Conservation (phyloP, 2,113 vertebrate species). For the Gavia stellata region DNA sequence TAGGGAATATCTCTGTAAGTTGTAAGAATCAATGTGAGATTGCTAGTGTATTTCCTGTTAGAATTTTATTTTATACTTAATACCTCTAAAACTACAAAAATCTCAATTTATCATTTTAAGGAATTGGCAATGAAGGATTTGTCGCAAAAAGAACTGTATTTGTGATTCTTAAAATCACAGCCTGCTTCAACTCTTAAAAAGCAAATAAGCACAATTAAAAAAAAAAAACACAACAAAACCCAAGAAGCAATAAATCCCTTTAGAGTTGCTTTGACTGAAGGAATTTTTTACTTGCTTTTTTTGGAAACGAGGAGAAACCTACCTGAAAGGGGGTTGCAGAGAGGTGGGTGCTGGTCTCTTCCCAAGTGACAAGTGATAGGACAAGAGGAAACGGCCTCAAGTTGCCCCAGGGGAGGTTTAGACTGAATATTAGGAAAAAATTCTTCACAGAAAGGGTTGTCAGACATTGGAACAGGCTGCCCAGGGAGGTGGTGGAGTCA, state of each 20-base stretch:
- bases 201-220: background rate
- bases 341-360: too few relatives aligned
- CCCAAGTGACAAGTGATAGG: too few relatives aligned
- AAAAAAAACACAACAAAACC: background rate
- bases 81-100: background rate
- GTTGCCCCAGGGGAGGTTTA: too few relatives aligned
- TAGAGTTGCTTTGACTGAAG: background rate
- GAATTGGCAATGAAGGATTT: background rate
- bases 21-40: background rate
- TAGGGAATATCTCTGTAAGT: background rate
- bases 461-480: too few relatives aligned
- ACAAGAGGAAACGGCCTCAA: too few relatives aligned
- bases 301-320: background rate
- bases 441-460: too few relatives aligned
- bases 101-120: background rate
- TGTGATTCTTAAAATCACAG: background rate
- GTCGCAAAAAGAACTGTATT: background rate
- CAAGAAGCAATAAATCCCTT: background rate
- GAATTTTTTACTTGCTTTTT: background rate
- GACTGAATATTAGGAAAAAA: too few relatives aligned
- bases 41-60: background rate
- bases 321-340: too few relatives aligned
- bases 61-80: background rate
- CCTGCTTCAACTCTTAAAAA: background rate
- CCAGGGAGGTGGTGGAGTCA: too few relatives aligned